Base-by-base conservation (phyloP, 2,888 invertebrate species). In the Dendrolimus houi region DNA sequence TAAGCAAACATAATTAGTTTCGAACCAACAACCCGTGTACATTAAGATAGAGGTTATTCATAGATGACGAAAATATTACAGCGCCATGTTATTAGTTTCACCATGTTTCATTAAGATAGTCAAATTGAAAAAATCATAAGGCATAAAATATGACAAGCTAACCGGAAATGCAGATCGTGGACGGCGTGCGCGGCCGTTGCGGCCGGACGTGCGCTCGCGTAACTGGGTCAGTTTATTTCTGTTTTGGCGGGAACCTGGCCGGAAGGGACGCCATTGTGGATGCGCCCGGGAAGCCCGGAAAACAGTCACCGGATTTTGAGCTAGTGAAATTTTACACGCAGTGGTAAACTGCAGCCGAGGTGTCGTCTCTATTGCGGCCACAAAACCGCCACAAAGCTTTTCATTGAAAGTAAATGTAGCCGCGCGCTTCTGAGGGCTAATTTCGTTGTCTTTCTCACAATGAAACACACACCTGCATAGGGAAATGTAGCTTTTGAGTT, bases 191-290 rank as follows among this genome's bases (percentile, higher is more conserved):
- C 72, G 63, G 61, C 59, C 58, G 62, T 59, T 57, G 62, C 72
- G 77, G 80, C 85, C 87, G 88, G 87, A 79, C 75, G 79, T 84
- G 85, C 81, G 83, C 74, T 71, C 81, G 77, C 80, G 84, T 79
- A 90, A 87, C 83, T 90, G 77, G 89, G 89, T 88, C 89, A 88
- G 83, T 79, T 84, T 90, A 90, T 90, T 90, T 89, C 87, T 85
- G 87, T 85, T 89, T 88, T 87, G 90, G 88, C 89, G 89, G 87
- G 89, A 90, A 87, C 86, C 84, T 83, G 87, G 85, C 88, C 90
- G 89, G 89, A 90, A 87, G 79, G 78, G 83, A 72, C 86, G 84
- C 87, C 87, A 89, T 89, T 89, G 89, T 89, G 80, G 87, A 86
- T 83, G 85, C 77, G 80, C 78, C 70, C 84, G 87, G 87, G 83